Percentiles rank a stretch among this genome's conserved stretches.
Evolutionary conservation across 2,888 invertebrate species (phyloP).

Genomic region (Pediacus dermestoides): DNA sequence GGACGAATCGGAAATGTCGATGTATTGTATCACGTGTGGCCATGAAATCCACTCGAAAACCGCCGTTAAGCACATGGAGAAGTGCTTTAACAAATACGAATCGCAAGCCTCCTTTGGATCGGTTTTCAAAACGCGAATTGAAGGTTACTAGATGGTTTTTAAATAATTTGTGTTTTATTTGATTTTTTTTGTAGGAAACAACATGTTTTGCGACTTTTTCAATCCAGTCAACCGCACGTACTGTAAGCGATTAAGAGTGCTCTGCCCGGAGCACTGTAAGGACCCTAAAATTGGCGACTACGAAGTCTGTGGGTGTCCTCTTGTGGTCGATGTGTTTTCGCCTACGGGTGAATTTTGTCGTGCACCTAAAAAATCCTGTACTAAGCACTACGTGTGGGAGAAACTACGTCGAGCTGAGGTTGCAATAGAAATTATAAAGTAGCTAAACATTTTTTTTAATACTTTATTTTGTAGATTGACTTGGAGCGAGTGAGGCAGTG

Average conservation of each 20-base stretch:
- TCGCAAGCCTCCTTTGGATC: constrained; percentile 96
- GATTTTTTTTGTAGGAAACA: constrained; percentile 56
- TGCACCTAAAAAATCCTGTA: constrained; percentile 85
- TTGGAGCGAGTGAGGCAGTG: constrained; percentile 90
- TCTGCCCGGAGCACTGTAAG: constrained; percentile 97
- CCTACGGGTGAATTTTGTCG: constrained; percentile 83
- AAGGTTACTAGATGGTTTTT: constrained; percentile 53
- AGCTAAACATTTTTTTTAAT: constrained; percentile 9
- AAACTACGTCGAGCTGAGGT: constrained; percentile 90
- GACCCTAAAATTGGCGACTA: constrained; percentile 83
- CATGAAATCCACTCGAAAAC: constrained; percentile 90
- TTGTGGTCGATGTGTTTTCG: constrained; percentile 80
- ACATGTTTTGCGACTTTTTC: constrained; percentile 97
- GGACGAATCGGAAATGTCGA: constrained; percentile 68
- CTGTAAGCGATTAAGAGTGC: constrained; percentile 89
- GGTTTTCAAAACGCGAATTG: constrained; percentile 88
- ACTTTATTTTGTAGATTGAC: constrained; percentile 64
- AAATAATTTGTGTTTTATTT: not conserved
- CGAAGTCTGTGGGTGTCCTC: constrained; percentile 91
- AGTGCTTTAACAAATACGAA: constrained; percentile 96
- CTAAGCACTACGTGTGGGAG: constrained; percentile 94
- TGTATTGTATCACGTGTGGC: constrained; percentile 96
- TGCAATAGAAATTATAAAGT: constrained; percentile 11
- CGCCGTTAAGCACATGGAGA: constrained; percentile 95
- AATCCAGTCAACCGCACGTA: constrained; percentile 86